phyloP scores from a whole-genome alignment of 2,797 vertebrate species.

The Enteromius mattozi region DNA sequence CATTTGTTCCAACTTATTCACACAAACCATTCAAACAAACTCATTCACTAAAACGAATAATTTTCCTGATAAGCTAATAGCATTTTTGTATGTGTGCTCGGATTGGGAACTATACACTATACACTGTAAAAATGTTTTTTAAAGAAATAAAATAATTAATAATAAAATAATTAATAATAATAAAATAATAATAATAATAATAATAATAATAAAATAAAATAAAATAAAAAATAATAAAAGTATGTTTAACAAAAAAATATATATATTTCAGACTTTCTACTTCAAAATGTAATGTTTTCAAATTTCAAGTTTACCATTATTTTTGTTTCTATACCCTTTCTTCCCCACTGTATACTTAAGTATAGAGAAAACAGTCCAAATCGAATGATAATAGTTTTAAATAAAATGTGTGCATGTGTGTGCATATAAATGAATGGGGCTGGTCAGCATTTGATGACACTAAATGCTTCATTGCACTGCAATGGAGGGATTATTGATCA shows the following conservation, averaged over 20 bases:
- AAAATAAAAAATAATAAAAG: background rate
- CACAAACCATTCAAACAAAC: background rate
- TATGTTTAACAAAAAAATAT: too few relatives aligned
- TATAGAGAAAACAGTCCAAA: background rate
- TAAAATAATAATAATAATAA: too few relatives aligned
- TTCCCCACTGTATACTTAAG: background rate
- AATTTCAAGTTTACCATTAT: background rate
- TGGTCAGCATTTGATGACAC: slow-evolving; percentile 6
- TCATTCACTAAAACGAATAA: background rate
- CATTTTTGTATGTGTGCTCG: background rate
- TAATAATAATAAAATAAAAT: too few relatives aligned
- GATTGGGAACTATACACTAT: background rate
- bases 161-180: too few relatives aligned
- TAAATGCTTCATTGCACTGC: slow-evolving; percentile 6
- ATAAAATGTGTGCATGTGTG: background rate
- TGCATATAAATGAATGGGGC: background rate
- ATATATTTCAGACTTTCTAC: background rate
- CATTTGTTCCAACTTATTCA: background rate
- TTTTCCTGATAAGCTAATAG: background rate
- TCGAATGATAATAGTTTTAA: background rate
- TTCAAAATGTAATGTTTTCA: background rate
- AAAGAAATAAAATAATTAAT: background rate
- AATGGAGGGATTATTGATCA: slow-evolving; percentile 37
- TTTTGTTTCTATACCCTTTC: background rate
- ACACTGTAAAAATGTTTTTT: background rate